Evolutionary conservation across 1,140 invertebrate genomes (phyloP).

Genomic region (Kradibia gibbosae): DNA sequence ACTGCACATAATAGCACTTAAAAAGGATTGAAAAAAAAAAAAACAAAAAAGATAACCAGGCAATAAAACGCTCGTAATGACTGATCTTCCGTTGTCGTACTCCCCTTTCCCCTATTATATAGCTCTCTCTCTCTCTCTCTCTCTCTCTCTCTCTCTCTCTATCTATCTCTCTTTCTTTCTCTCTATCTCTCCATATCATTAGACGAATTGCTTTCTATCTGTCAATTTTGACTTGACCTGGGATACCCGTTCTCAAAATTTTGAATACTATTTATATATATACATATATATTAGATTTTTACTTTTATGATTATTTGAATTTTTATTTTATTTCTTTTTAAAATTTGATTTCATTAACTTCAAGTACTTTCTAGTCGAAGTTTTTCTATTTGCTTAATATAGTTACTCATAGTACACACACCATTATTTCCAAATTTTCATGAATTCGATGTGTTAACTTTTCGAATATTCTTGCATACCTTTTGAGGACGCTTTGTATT

Average conservation of each 20-base stretch:
- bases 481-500: constrained; percentile 9
- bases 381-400: neutral
- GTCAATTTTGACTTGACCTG: neutral
- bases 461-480: neutral
- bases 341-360: no score
- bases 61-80: neutral
- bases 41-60: neutral
- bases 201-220: neutral
- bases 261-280: neutral
- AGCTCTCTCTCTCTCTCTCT: neutral
- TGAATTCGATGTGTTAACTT: neutral
- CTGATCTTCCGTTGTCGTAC: neutral
- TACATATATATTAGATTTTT: neutral
- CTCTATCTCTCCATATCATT: no score
- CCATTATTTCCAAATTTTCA: neutral
- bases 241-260: neutral
- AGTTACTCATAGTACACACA: neutral
- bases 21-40: neutral
- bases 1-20: neutral
- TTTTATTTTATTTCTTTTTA: neutral
- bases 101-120: neutral
- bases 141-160: neutral
- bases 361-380: neutral
- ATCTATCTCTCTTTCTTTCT: neutral
- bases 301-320: neutral